Conservation (phyloP, 92 coral and sea anemone genomes). For the Diadumene lineata region DNA sequence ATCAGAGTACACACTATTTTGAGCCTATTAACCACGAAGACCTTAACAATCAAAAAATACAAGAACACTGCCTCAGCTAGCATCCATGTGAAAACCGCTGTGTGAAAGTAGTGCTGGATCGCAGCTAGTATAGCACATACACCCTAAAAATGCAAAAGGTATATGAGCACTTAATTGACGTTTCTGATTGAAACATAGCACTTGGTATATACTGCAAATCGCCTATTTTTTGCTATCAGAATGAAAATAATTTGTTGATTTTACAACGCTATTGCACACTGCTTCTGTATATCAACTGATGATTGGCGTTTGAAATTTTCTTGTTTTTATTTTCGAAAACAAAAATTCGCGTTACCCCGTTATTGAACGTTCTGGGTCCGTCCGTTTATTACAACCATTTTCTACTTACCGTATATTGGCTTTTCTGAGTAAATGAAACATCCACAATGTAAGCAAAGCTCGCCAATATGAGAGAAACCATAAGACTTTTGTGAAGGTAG, state of each 20-base stretch:
- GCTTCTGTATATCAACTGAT: too few relatives aligned
- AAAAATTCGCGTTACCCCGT: too few relatives aligned
- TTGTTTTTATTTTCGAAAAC: too few relatives aligned
- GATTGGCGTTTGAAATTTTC: too few relatives aligned
- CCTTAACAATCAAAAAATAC: not conserved
- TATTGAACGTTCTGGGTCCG: too few relatives aligned
- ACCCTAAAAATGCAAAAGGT: not conserved
- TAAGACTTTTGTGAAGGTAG: slow-evolving; percentile 48
- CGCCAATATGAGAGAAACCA: slow-evolving; percentile 21
- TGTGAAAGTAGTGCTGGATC: not conserved
- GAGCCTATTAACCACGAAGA: not conserved
- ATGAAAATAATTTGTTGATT: not conserved
- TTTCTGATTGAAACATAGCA: not conserved
- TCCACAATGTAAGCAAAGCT: slow-evolving; percentile 38
- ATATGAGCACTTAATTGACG: too few relatives aligned
- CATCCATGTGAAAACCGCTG: not conserved
- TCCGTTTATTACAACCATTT: not conserved
- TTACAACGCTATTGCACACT: too few relatives aligned
- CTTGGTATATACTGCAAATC: not conserved
- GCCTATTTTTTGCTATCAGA: too few relatives aligned
- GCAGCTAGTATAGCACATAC: not conserved
- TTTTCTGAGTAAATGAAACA: slow-evolving; percentile 11
- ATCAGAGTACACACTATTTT: not conserved
- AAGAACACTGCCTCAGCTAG: not conserved
- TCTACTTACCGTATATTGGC: not conserved